Conservation (phyloP, 2,888 invertebrate species). For the Lepidocyrtinus sp. region DNA sequence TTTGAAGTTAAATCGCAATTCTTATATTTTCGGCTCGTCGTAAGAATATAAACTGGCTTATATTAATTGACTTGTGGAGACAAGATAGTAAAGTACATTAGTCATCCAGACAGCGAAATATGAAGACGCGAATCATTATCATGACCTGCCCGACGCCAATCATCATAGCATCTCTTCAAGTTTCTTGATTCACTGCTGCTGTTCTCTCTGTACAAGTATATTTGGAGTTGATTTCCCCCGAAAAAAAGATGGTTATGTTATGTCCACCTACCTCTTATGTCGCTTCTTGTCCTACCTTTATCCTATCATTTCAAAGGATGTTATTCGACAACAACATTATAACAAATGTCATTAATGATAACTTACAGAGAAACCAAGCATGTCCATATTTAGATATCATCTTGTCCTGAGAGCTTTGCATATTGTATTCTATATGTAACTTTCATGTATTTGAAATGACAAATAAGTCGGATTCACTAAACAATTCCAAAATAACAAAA, state of each 20-base stretch:
- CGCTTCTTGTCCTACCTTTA: neutral
- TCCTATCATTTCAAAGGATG: neutral
- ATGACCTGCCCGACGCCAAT: no score
- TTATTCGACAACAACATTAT: constrained; percentile 12
- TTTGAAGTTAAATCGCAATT: no score
- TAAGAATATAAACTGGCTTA: no score
- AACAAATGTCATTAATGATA: constrained; percentile 49
- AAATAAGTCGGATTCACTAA: neutral
- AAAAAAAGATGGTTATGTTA: constrained; percentile 6
- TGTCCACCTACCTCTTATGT: constrained; percentile 46
- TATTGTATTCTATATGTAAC: neutral
- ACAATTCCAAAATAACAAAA: neutral
- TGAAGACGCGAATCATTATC: no score
- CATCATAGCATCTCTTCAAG: no score
- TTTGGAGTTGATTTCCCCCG: no score
- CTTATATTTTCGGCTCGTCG: no score
- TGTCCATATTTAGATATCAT: constrained; percentile 40
- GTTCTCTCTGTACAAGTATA: no score
- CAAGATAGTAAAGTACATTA: no score
- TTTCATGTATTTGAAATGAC: neutral
- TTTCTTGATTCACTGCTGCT: neutral
- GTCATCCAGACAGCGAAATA: no score
- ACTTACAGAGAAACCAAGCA: constrained; percentile 38
- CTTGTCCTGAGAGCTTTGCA: constrained; percentile 20
- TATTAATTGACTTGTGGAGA: no score